Evolutionary conservation across 1,140 invertebrate genomes (phyloP).

Genomic region (Heterodera schachtii): DNA sequence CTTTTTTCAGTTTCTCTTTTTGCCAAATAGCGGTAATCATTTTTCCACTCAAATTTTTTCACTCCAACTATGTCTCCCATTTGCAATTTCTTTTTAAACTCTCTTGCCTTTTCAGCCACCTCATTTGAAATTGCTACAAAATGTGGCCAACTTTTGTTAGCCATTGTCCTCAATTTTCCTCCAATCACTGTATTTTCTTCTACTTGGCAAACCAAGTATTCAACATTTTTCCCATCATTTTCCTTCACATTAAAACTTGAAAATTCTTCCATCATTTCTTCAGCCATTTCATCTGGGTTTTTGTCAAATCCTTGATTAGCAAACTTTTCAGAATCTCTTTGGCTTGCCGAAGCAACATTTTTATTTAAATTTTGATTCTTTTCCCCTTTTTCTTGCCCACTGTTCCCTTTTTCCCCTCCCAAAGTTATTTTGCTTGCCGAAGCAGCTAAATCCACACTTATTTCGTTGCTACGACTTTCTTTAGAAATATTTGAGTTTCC

Average conservation of each 20-base stretch:
- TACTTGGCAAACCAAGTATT: slow-evolving; percentile 4
- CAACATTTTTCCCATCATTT: not conserved
- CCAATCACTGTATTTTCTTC: not conserved
- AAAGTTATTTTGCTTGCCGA: not conserved
- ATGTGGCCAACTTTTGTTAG: not conserved
- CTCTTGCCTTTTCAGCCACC: not conserved
- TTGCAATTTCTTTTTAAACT: not conserved
- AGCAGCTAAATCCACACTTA: not conserved
- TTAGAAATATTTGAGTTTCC: no score
- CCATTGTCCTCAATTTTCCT: not conserved
- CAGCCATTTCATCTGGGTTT: not conserved
- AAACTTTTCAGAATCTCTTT: not conserved
- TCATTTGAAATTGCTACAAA: not conserved
- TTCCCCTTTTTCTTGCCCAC: no score
- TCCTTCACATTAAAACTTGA: not conserved
- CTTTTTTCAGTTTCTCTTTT: not conserved
- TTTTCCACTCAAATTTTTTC: not conserved
- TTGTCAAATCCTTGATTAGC: not conserved
- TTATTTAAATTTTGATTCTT: not conserved
- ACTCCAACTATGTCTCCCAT: slow-evolving; percentile 9
- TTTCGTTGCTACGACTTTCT: no score
- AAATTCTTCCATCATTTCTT: not conserved
- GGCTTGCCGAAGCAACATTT: no score
- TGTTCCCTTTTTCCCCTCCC: no score
- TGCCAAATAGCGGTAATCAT: not conserved